phyloP scores from a whole-genome alignment of 2,797 vertebrate species.

The Apogon hyalosoma region DNA sequence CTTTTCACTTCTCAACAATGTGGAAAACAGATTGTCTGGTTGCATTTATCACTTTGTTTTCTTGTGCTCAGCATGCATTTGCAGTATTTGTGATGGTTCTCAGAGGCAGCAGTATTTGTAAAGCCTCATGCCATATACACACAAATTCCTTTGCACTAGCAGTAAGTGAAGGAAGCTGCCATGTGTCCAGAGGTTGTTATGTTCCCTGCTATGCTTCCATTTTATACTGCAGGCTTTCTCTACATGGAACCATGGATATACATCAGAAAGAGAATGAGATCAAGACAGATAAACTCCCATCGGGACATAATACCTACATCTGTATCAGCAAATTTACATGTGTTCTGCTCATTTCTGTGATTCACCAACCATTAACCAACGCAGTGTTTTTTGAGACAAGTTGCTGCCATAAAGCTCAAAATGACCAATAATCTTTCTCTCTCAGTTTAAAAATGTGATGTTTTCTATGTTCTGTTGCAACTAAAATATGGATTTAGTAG shows the following conservation, averaged over 20 bases:
- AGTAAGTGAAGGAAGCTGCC: not conserved
- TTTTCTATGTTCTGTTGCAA: too few species aligned
- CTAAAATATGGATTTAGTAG: too few species aligned
- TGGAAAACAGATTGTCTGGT: slow-evolving; percentile 22
- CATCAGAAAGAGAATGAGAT: not conserved
- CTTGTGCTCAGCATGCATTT: slow-evolving; percentile 2
- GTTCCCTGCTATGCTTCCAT: not conserved
- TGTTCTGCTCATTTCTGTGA: not conserved
- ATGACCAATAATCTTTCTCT: too few species aligned
- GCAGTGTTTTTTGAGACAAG: too few species aligned
- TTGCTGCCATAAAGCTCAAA: too few species aligned
- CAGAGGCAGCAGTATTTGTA: slow-evolving; percentile 6
- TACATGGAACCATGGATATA: slow-evolving; percentile 2
- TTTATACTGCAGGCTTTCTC: slow-evolving; percentile 11
- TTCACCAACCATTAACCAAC: not conserved
- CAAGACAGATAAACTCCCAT: not conserved
- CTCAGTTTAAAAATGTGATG: too few species aligned
- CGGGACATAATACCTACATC: not conserved
- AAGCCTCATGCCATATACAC: not conserved
- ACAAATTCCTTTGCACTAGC: not conserved
- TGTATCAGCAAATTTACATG: not conserved
- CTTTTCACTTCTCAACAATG: slow-evolving; percentile 22
- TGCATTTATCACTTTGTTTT: slow-evolving; percentile 13
- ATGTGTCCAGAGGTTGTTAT: not conserved
- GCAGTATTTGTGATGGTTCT: slow-evolving; percentile 18